Evolutionary conservation across 2,888 invertebrate genomes (phyloP), one percentile per base, ranked within the genome.

Genomic region (Heliothis peltigera): DNA sequence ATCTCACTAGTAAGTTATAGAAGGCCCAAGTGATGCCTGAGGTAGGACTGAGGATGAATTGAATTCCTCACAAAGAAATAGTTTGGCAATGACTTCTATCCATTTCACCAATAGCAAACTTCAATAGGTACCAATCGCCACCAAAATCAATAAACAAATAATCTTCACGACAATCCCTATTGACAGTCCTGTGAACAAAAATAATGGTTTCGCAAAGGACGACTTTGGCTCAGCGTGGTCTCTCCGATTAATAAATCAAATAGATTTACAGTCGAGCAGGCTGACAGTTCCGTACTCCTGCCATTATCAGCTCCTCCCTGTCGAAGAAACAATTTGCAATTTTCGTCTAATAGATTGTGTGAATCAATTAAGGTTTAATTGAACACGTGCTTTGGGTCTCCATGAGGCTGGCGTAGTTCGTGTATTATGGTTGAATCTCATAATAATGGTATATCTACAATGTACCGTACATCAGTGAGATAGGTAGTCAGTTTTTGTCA

Each of bases 291-390:
- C 69, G 75, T 48, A 44, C 60, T 58, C 48, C 19, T 46, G 43
- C 55, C 75, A 64, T 70, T 70, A 70, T 55, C 62, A 56, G 54
- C 22, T 43, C 47, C 42, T 73, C 52, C 44, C 39, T 32, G 48
- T 70, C 52, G 61, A 54, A 54, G 55, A 56, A 78, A 75, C 75
- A 78, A 69, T 78, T 69, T 62, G 55, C 46, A 68, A 74, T 74
- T 53, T 74, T 60, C 42, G 42, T 44, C 42, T 18, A 22, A 43
- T 46, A 54, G 32, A 69, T 56, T 55, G 47, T 47, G 54, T 59
- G 51, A 56, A 64, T 53, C 64, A 74, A 74, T 74, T 61, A 69
- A 42, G 43, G n/a, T 47, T 52, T 73, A 52, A 51, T 64, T 54
- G 49, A 44, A 69, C 69, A 69, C 73, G 57, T 66, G 51, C 19